Evolutionary conservation across 2,888 invertebrate genomes (phyloP).

Genomic region (Ornithoptera alexandrae): DNA sequence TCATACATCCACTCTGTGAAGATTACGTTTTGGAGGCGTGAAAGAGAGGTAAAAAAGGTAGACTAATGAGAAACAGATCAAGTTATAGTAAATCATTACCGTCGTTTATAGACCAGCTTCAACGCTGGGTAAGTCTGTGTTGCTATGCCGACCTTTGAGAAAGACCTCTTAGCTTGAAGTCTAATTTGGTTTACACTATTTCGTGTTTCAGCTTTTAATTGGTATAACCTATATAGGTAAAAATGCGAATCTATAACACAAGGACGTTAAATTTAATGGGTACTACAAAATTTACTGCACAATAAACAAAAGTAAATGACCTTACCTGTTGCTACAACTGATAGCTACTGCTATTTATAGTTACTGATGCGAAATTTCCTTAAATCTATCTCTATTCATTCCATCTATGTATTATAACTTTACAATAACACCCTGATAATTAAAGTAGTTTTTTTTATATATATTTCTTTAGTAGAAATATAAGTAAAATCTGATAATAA

Average conservation of each 20-base stretch:
- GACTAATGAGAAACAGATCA: too few relatives aligned
- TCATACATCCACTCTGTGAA: too few relatives aligned
- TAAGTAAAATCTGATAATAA: too few relatives aligned
- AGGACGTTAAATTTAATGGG: constrained; percentile 9
- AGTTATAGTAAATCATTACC: too few relatives aligned
- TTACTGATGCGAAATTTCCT: not conserved
- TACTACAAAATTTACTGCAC: constrained; percentile 7
- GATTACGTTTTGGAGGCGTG: too few relatives aligned
- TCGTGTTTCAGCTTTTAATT: not conserved
- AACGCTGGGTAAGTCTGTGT: too few relatives aligned
- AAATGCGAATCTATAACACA: not conserved
- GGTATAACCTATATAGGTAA: not conserved
- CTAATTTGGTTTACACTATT: not conserved
- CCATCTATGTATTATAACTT: not conserved
- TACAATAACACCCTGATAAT: not conserved
- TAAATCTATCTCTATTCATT: not conserved
- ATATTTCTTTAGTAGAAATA: too few relatives aligned
- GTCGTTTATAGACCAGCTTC: too few relatives aligned
- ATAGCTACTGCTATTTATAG: not conserved
- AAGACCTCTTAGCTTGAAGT: too few relatives aligned
- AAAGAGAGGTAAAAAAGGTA: too few relatives aligned
- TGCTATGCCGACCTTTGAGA: too few relatives aligned
- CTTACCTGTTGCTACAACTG: constrained; percentile 19
- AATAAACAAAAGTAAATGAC: constrained; percentile 19
- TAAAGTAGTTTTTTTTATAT: too few relatives aligned